Conservation (phyloP, 2,888 invertebrate species). For the Eurytoma californica region DNA sequence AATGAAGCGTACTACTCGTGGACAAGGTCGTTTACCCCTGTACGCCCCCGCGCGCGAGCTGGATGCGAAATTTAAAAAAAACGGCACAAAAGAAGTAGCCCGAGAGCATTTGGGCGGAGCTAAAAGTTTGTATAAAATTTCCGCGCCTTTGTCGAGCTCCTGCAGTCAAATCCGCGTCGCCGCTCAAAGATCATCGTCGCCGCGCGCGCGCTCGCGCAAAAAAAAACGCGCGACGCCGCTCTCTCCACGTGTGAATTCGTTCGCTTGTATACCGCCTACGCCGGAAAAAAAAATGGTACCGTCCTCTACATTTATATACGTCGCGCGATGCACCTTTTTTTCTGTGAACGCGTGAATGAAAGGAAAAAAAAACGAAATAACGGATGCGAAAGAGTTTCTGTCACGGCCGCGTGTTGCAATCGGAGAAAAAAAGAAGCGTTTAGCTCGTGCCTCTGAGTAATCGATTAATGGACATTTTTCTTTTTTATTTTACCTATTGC, state of each 20-base stretch:
- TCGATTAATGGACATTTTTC: not conserved
- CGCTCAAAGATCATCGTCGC: conserved; percentile 34
- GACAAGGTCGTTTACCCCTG: conserved; percentile 46
- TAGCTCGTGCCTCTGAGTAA: no score
- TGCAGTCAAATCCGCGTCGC: conserved; percentile 48
- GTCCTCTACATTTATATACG: not conserved
- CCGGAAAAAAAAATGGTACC: conserved; percentile 28
- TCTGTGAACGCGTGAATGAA: no score
- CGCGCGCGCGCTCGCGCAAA: not conserved
- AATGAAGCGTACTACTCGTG: not conserved
- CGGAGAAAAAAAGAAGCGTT: no score
- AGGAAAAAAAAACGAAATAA: not conserved
- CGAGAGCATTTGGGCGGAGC: conserved; percentile 47
- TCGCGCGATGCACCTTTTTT: not conserved
- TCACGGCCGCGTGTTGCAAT: no score
- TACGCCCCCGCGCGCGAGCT: conserved; percentile 37
- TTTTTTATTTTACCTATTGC: conserved; percentile 11
- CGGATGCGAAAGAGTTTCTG: no score
- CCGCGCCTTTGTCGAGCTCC: conserved; percentile 43
- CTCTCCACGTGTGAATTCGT: not conserved
- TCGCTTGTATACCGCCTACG: no score
- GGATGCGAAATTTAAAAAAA: conserved; percentile 43
- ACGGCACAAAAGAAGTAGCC: conserved; percentile 33
- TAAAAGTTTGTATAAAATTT: conserved; percentile 55
- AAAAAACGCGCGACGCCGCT: not conserved